phyloP scores from a whole-genome alignment of 2,888 invertebrate genomes.

The Mimas tiliae region DNA sequence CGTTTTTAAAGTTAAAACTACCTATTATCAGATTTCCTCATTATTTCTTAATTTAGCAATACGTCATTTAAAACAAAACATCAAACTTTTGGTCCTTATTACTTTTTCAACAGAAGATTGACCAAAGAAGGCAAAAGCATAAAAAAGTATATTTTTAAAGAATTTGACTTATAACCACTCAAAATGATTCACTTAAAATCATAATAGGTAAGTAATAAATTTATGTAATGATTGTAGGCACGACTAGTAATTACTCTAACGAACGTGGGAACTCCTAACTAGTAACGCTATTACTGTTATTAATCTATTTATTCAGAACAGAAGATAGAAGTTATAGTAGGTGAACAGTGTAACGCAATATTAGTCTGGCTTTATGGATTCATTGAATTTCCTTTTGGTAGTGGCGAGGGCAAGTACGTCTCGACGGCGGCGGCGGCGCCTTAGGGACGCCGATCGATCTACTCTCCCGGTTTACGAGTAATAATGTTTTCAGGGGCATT shows the following conservation, averaged over 20 bases:
- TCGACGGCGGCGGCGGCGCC: conserved; percentile 65
- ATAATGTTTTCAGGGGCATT: conserved; percentile 67
- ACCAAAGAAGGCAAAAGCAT: not conserved
- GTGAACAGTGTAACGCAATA: conserved; percentile 22
- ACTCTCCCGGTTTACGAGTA: conserved; percentile 63
- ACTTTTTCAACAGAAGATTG: not conserved
- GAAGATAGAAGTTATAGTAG: not conserved
- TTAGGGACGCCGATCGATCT: conserved; percentile 74
- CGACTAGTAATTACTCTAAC: not conserved
- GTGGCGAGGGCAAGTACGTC: conserved; percentile 35
- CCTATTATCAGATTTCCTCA: not conserved
- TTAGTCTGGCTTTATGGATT: conserved; percentile 34
- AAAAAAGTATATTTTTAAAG: too few species aligned
- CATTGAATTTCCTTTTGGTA: conserved; percentile 35
- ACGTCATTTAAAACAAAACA: not conserved
- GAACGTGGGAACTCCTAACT: not conserved
- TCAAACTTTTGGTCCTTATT: not conserved
- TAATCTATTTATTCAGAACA: not conserved
- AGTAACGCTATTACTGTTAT: not conserved
- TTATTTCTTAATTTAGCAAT: not conserved
- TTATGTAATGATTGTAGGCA: too few species aligned
- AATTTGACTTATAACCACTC: too few species aligned
- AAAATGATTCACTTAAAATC: too few species aligned
- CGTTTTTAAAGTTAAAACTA: not conserved
- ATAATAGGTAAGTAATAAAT: too few species aligned